Evolutionary conservation across 1,140 invertebrate species (phyloP).

Genomic region (Argopecten irradians): DNA sequence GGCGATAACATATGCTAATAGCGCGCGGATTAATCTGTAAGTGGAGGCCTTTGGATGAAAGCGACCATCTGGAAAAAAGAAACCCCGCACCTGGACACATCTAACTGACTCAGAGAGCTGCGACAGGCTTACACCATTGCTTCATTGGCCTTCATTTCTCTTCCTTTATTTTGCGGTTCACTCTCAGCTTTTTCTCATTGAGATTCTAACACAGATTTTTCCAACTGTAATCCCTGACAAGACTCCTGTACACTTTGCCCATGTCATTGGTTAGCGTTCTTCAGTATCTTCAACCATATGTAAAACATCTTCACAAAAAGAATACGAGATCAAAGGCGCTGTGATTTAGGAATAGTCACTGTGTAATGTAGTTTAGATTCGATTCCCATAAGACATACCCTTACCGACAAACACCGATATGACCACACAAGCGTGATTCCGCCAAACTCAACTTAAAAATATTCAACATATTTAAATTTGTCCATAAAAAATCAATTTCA

Average conservation of each 20-base stretch:
- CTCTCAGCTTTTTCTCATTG: neutral
- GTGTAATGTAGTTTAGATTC: neutral
- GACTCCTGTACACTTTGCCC: neutral
- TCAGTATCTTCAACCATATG: neutral
- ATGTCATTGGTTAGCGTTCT: neutral
- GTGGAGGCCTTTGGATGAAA: conserved; percentile 14
- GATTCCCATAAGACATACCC: conserved; percentile 20
- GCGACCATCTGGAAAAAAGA: conserved; percentile 14
- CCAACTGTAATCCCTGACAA: conserved; percentile 16
- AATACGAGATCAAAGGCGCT: neutral
- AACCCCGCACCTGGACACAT: conserved; percentile 19
- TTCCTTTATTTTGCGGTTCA: neutral
- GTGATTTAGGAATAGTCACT: neutral
- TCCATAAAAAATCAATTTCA: conserved; percentile 23
- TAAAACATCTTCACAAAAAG: neutral
- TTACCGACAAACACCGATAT: neutral
- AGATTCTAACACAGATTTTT: neutral
- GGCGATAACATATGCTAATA: conserved; percentile 16
- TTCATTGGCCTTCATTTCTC: conserved; percentile 14
- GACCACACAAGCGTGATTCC: conserved; percentile 14
- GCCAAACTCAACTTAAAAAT: neutral
- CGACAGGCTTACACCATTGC: conserved; percentile 1
- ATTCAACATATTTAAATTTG: conserved; percentile 23
- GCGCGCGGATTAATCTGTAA: conserved; percentile 8
- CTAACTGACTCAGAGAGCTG: neutral